Evolutionary conservation across 2,113 vertebrate genomes (phyloP).

Genomic region (Nibea coibor): DNA sequence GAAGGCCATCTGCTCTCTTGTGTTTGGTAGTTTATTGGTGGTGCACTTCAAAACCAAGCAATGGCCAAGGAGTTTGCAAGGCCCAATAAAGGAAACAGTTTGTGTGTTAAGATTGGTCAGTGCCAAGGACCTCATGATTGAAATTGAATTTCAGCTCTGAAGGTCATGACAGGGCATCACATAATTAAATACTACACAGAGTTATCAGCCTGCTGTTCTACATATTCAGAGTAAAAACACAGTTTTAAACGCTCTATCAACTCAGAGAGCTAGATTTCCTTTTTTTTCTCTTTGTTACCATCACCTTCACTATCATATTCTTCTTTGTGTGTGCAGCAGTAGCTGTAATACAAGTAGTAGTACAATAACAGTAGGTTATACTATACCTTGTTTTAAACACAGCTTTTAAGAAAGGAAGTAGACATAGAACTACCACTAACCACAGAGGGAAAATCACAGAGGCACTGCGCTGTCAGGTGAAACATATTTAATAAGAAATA

Average conservation of each 20-base stretch:
- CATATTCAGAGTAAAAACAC: neutral
- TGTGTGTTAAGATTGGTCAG: neutral
- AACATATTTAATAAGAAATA: slow-evolving; percentile 33
- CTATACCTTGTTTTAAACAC: too few relatives aligned
- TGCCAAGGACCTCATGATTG: slow-evolving; percentile 1
- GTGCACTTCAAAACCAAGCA: neutral
- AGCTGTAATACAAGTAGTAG: neutral
- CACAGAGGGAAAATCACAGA: neutral
- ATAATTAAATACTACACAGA: neutral
- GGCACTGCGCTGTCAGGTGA: neutral
- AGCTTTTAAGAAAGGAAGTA: neutral
- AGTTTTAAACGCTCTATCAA: neutral
- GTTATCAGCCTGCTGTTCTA: neutral
- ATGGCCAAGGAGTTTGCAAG: neutral
- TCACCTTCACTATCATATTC: neutral
- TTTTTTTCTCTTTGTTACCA: neutral
- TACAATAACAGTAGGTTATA: too few relatives aligned
- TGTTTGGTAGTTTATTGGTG: slow-evolving; percentile 6
- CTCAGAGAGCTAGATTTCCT: neutral
- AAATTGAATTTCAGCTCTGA: neutral
- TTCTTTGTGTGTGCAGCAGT: neutral
- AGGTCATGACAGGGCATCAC: neutral
- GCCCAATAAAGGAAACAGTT: neutral
- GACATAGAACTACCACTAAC: neutral
- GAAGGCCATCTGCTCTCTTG: slow-evolving; percentile 18